A percentile compares a stretch with the other conserved stretches of the same genome.
phyloP scores from a whole-genome alignment of 2,888 invertebrate species.

The Tipula unca region DNA sequence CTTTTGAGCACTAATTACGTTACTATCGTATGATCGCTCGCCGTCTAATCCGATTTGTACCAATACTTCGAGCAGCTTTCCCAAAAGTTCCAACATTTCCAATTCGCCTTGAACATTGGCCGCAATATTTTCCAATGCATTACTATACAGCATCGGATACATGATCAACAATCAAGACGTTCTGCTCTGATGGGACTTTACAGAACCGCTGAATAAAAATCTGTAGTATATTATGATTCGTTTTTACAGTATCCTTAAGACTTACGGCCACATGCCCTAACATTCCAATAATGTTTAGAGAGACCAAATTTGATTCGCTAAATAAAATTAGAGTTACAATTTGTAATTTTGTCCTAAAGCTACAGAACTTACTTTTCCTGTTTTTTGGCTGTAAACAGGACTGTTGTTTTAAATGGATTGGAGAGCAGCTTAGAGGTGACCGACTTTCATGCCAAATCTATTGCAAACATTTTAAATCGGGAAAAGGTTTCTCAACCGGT shows the following conservation, averaged over 20 bases:
- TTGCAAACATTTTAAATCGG: too few species aligned
- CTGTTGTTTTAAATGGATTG: too few species aligned
- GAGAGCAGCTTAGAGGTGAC: too few species aligned
- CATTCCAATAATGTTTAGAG: constrained; percentile 95
- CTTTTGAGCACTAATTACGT: constrained; percentile 68
- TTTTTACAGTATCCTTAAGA: constrained; percentile 84
- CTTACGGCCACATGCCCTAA: constrained; percentile 95
- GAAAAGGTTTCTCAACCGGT: too few species aligned
- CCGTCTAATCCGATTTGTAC: constrained; percentile 97
- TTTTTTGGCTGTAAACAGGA: constrained; percentile 88
- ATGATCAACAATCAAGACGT: constrained; percentile 92
- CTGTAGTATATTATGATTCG: constrained; percentile 89
- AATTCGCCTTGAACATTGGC: constrained; percentile 84
- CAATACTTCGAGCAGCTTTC: constrained; percentile 87
- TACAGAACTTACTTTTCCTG: constrained; percentile 57
- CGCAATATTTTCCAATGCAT: constrained; percentile 93
- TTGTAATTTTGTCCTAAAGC: not conserved
- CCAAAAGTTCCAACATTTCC: constrained; percentile 75
- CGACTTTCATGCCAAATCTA: too few species aligned
- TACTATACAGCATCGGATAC: constrained; percentile 94
- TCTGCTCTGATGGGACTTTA: constrained; percentile 83
- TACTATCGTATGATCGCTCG: constrained; percentile 81
- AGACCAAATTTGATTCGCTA: constrained; percentile 86
- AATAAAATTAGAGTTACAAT: constrained; percentile 18
- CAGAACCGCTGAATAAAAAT: constrained; percentile 96